phyloP scores from a whole-genome alignment of 30 jellyfish, hydroid and myxozoan genomes.

The Aurelia sp. region DNA sequence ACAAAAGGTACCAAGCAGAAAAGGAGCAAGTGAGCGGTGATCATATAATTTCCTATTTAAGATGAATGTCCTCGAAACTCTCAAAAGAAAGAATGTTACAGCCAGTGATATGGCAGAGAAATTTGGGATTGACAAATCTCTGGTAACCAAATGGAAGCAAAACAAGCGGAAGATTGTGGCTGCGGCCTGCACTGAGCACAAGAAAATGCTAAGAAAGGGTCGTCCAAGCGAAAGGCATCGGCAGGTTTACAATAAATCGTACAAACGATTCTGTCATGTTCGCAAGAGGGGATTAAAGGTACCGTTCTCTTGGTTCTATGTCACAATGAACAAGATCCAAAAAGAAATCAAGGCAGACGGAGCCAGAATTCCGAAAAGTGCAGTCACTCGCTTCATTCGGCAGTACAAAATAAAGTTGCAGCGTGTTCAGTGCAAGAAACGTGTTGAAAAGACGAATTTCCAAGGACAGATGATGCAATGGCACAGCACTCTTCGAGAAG shows the following conservation, averaged over 20 bases:
- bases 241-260: slow-evolving; percentile 14
- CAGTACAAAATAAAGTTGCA: not conserved
- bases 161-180: slow-evolving; percentile 23
- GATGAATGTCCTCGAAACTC: slow-evolving; percentile 38
- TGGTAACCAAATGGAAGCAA: slow-evolving; percentile 47
- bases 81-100: no score
- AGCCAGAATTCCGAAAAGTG: not conserved
- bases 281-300: slow-evolving; percentile 33
- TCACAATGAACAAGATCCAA: slow-evolving; percentile 2
- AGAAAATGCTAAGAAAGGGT: slow-evolving; percentile 27
- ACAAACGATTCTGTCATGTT: slow-evolving; percentile 12
- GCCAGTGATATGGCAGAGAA: slow-evolving; percentile 13
- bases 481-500: slow-evolving; percentile 44
- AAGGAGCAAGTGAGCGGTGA: not conserved
- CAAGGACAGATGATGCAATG: slow-evolving; percentile 38
- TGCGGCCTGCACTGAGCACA: slow-evolving; percentile 53
- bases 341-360: slow-evolving; percentile 17
- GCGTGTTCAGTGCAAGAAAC: slow-evolving; percentile 6
- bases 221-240: slow-evolving; percentile 66
- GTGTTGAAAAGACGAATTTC: slow-evolving; percentile 14
- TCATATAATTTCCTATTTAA: slow-evolving; percentile 9
- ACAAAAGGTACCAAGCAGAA: not conserved
- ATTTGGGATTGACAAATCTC: slow-evolving; percentile 56
- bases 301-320: slow-evolving; percentile 44
- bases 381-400: not conserved